These are phyloP conservation scores for Marisa cornuarietis DNA, from an alignment of 1,140 invertebrate species.

Conservation along the genomic window DNA sequence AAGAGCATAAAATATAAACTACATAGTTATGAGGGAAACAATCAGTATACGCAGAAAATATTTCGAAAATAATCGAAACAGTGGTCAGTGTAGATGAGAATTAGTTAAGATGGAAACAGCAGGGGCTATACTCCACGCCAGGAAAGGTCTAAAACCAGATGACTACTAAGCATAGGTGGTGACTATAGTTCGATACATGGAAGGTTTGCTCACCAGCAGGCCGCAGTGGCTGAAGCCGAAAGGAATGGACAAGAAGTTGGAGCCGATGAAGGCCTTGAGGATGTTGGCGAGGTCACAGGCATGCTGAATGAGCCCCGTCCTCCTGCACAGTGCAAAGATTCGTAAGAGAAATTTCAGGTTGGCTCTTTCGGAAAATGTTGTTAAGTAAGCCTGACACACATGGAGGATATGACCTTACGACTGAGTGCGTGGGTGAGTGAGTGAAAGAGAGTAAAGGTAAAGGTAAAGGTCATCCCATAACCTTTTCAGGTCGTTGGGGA, in stretches of 20 bases:
- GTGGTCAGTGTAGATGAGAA: no score
- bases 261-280: conserved; percentile 62
- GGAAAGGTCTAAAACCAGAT: no score
- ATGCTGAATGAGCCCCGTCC: conserved; percentile 40
- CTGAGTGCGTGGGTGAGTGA: conserved; percentile 1
- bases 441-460: no score
- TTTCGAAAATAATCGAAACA: no score
- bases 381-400: background rate
- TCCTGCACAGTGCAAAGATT: background rate
- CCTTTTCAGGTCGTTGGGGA: no score
- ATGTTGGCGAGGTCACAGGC: conserved; percentile 61
- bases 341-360: background rate
- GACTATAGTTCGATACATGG: background rate
- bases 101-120: no score
- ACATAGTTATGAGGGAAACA: no score
- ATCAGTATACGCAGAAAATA: no score
- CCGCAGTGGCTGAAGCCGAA: conserved; percentile 61
- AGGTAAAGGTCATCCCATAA: no score
- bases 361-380: background rate
- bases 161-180: no score
- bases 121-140: no score
- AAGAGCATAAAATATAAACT: no score
- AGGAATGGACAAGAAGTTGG: conserved; percentile 57
- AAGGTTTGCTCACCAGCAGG: conserved; percentile 48
- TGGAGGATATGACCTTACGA: background rate